These are phyloP conservation scores for Girardinus metallicus DNA, from an alignment of 2,797 vertebrate species.

Conservation along the genomic window DNA sequence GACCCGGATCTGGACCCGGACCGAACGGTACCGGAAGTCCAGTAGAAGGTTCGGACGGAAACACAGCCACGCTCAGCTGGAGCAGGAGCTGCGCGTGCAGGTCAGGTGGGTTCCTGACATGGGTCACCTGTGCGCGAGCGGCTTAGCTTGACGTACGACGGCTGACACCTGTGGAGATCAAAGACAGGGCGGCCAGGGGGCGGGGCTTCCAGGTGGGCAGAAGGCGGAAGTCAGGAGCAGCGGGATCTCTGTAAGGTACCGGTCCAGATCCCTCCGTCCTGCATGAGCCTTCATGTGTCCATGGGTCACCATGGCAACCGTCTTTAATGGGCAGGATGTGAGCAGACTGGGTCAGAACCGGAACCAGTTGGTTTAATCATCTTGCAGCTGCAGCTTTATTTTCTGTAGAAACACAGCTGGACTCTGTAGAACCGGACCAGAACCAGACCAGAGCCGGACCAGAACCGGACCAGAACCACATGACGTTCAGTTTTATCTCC, in stretches of 20 bases:
- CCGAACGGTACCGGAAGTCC: neutral
- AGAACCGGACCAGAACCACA: neutral
- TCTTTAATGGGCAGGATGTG: neutral
- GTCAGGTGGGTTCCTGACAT: neutral
- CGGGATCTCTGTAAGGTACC: too few species aligned
- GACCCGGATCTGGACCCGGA: neutral
- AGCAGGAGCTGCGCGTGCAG: neutral
- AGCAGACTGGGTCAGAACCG: neutral
- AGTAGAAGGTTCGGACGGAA: neutral
- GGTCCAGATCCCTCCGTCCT: neutral
- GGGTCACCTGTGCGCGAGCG: neutral
- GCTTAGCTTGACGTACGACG: neutral
- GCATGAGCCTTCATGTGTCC: neutral
- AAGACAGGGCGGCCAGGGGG: neutral
- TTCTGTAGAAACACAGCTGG: neutral
- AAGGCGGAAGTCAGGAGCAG: neutral
- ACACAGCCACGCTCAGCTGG: neutral
- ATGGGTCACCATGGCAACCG: neutral
- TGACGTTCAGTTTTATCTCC: neutral
- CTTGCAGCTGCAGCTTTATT: too few species aligned
- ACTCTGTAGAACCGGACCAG: neutral
- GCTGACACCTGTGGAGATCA: slow-evolving; percentile 1
- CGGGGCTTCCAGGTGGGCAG: neutral
- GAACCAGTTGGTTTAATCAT: too few species aligned
- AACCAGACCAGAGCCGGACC: too few species aligned